Percentiles rank a stretch among this genome's conserved stretches.
Evolutionary conservation across 1,140 invertebrate species (phyloP).

Genomic region (Drosophila funebris): DNA sequence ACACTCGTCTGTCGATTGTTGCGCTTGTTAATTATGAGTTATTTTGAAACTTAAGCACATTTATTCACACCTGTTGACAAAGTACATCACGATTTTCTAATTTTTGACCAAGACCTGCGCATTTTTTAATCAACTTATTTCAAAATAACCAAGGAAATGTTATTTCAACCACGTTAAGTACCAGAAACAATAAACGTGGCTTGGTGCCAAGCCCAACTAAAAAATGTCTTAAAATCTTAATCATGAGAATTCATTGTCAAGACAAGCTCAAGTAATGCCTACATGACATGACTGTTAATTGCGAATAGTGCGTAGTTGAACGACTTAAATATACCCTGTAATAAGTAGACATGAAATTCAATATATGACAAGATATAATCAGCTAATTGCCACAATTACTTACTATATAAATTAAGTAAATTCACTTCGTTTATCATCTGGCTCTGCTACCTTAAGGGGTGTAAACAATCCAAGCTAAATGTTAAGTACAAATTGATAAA

Average conservation of each 20-base stretch:
- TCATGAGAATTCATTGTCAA: conserved; percentile 10
- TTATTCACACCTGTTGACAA: conserved; percentile 52
- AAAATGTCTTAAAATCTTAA: background rate
- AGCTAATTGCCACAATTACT: too few relatives aligned
- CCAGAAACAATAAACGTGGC: conserved; percentile 3
- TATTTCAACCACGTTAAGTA: background rate
- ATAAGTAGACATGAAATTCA: background rate
- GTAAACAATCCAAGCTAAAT: conserved; percentile 9
- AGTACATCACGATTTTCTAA: conserved; percentile 40
- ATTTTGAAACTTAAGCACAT: background rate
- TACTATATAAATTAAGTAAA: background rate
- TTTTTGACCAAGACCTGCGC: background rate
- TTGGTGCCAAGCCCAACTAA: conserved; percentile 8
- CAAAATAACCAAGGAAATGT: background rate
- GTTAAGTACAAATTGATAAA: conserved; percentile 34
- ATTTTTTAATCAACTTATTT: background rate
- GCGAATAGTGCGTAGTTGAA: background rate
- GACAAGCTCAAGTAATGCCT: conserved; percentile 21
- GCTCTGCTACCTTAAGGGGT: background rate
- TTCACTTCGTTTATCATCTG: background rate
- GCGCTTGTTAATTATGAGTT: conserved; percentile 13
- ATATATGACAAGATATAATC: too few relatives aligned
- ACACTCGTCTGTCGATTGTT: too few relatives aligned
- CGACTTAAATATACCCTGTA: conserved; percentile 4
- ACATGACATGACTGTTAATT: conserved; percentile 25